Evolutionary conservation across 2,888 invertebrate species (phyloP), one percentile per base, ranked within the genome.

Genomic region (Acanthosepion pharaonis): DNA sequence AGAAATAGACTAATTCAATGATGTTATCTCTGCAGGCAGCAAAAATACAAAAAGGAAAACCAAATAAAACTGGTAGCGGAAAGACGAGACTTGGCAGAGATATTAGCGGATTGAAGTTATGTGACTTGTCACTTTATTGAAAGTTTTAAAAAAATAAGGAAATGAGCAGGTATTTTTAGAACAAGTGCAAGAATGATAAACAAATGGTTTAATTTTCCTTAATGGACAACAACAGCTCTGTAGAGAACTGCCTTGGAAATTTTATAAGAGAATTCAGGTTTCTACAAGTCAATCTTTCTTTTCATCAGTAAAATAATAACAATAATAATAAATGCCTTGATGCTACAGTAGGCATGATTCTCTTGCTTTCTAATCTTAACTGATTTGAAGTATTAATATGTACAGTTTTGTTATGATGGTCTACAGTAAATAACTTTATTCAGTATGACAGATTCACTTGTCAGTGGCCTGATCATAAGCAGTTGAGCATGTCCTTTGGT

Each of bases 21-120:
- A 78, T 78, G 78, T 78, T 78, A 78, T 78, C 78, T 78, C 78
- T 33, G n/a, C 78, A 78, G 78, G n/a, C 78, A 78, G n/a, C n/a
- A 33, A 78, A 33, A 78, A 33, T n/a, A 78, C n/a, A 78, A 78
- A 5, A 78, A 5, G 9, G 33, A 78, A 78, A n/a, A 78, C 15
- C n/a, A 78, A 78, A n/a, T n/a, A 33, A n/a, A n/a, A 78, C 9
- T 33, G 78, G n/a, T 33, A 9, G n/a, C 18, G 78, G 78, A 78
- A 33, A 78, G n/a, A 78, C 11, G 78, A 78, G n/a, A 78, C n/a
- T 78, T 78, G 78, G 78, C 78, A 78, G 33, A n/a, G 78, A 78
- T 78, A 33, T 78, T 78, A 78, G 78, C 18, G n/a, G 78, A n/a
- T 78, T 78, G 78, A 33, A 78, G 78, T 78, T n/a, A 78, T 33